Percentiles rank a stretch among this genome's conserved stretches.
These are phyloP conservation scores for Darevskia nairensis DNA, from an alignment of 2,797 vertebrate genomes.

Conservation along the genomic window DNA sequence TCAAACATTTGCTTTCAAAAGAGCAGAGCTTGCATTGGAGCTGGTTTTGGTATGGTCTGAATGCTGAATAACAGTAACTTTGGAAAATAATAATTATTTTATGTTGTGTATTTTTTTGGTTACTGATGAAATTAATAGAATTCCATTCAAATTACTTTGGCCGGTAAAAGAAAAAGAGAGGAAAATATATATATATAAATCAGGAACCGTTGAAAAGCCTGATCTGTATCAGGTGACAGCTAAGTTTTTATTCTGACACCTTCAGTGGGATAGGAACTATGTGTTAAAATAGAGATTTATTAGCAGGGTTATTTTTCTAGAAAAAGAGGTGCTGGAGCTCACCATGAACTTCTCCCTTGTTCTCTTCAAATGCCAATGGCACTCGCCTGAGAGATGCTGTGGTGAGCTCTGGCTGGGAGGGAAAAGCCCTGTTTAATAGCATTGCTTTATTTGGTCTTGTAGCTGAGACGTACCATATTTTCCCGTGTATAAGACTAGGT, in stretches of 20 bases:
- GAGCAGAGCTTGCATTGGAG: conserved; percentile 73
- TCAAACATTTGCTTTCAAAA: conserved; percentile 19
- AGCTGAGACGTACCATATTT: conserved; percentile 62
- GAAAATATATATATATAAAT: neutral
- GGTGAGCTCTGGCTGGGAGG: too few species aligned
- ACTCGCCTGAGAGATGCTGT: too few species aligned
- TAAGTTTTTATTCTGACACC: conserved; percentile 59
- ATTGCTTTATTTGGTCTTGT: conserved; percentile 77
- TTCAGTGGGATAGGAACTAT: conserved; percentile 75
- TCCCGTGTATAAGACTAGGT: too few species aligned
- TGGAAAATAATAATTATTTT: conserved; percentile 55
- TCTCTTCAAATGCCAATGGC: too few species aligned
- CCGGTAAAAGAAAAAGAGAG: conserved; percentile 14
- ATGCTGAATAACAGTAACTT: conserved; percentile 75
- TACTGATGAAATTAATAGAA: conserved; percentile 70
- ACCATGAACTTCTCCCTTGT: too few species aligned
- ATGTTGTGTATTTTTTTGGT: conserved; percentile 76
- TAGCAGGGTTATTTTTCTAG: too few species aligned
- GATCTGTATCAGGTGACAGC: conserved; percentile 72
- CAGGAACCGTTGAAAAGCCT: conserved; percentile 63
- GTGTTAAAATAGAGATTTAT: conserved; percentile 72
- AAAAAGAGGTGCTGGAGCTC: too few species aligned
- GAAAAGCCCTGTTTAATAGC: conserved; percentile 58
- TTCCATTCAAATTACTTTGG: conserved; percentile 54
- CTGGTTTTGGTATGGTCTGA: conserved; percentile 89